Conservation (phyloP, 2,113 vertebrate species). For the Pao palembangensis region DNA sequence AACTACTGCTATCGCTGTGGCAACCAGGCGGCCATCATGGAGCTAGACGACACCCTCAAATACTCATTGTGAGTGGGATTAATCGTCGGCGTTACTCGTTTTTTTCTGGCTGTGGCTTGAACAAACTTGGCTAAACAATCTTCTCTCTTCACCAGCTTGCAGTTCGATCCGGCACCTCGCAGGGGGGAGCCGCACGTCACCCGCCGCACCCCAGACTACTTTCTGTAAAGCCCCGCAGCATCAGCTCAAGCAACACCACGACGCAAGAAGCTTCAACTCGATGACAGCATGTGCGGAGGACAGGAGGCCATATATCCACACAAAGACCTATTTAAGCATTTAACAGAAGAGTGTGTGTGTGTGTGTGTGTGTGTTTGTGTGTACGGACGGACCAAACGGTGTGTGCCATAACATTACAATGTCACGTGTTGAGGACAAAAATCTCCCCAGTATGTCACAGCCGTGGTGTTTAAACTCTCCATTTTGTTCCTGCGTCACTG, state of each 20-base stretch:
- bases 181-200: constrained; percentile 98
- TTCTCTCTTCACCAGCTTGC: constrained; percentile 79
- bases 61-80: constrained; percentile 94
- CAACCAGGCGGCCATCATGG: constrained; percentile 99
- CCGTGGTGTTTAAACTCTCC: constrained; percentile 79
- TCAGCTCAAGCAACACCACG: constrained; percentile 85
- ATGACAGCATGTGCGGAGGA: constrained; percentile 67
- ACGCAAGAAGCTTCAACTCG: constrained; percentile 77
- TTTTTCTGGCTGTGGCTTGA: too few species aligned
- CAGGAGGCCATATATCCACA: constrained; percentile 75
- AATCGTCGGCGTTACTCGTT: too few species aligned
- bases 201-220: constrained; percentile 97
- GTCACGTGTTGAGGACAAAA: constrained; percentile 68
- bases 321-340: constrained; percentile 84
- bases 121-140: neutral
- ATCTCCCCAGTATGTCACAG: constrained; percentile 73
- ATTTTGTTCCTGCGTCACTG: constrained; percentile 63
- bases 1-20: constrained; percentile 99
- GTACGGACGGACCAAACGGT: constrained; percentile 90
- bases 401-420: constrained; percentile 84
- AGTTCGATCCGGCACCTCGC: constrained; percentile 96
- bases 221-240: constrained; percentile 83
- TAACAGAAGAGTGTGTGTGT: constrained; percentile 65
- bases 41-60: constrained; percentile 97
- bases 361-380: constrained; percentile 69